These are phyloP conservation scores for Acinonyx jubatus DNA, from an alignment of 2,113 vertebrate genomes.

Conservation along the genomic window DNA sequence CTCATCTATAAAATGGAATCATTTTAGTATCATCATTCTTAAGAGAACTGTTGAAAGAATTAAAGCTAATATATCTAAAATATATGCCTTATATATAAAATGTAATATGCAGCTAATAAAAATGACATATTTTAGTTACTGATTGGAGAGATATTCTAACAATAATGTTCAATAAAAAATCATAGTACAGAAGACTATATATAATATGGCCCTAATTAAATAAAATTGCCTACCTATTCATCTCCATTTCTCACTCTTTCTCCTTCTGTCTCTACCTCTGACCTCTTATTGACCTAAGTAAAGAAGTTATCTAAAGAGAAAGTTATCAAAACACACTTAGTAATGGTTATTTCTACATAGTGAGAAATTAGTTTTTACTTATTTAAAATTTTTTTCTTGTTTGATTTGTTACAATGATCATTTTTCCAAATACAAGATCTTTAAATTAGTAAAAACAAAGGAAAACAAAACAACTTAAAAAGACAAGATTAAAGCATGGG, in stretches of 20 bases:
- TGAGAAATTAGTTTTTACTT: neutral
- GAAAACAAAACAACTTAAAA: neutral
- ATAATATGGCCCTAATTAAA: neutral
- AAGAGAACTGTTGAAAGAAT: neutral
- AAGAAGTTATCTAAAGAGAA: neutral
- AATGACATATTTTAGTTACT: neutral
- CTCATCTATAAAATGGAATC: neutral
- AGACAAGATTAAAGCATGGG: neutral
- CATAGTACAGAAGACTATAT: neutral
- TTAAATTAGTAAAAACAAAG: slow-evolving; percentile 27
- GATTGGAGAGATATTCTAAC: neutral
- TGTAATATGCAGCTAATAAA: neutral
- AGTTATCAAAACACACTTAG: slow-evolving; percentile 25
- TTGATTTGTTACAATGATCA: slow-evolving; percentile 12
- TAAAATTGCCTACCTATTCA: slow-evolving; percentile 3
- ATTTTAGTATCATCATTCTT: neutral
- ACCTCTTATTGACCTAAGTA: neutral
- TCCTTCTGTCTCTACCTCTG: neutral
- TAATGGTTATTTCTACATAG: neutral
- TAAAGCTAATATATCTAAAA: slow-evolving; percentile 8
- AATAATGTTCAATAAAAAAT: neutral
- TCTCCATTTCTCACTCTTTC: neutral
- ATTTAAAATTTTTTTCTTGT: neutral
- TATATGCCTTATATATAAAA: neutral
- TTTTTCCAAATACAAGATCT: neutral